These are phyloP conservation scores for Periphyllus acericola DNA, from an alignment of 2,888 invertebrate species.

Conservation along the genomic window DNA sequence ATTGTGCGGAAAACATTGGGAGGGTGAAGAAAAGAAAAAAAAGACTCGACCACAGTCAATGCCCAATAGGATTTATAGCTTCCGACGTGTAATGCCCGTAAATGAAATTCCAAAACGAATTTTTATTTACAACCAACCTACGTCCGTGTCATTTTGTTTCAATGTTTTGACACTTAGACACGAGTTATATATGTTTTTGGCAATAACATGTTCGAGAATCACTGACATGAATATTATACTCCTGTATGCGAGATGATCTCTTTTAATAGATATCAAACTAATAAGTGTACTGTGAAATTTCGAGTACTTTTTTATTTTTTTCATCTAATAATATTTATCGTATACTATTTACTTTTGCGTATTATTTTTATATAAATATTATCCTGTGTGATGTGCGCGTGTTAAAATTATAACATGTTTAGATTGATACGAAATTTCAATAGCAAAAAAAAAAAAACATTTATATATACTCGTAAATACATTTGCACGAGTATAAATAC, in stretches of 20 bases:
- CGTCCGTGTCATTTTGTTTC: not conserved
- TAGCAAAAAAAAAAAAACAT: too few species aligned
- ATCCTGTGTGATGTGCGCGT: too few species aligned
- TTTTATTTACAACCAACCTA: not conserved
- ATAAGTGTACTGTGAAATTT: not conserved
- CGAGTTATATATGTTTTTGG: not conserved
- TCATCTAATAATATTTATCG: too few species aligned
- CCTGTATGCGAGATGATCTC: not conserved
- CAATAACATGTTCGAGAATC: slow-evolving; percentile 20
- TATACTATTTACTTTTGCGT: too few species aligned
- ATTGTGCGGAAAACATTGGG: not conserved
- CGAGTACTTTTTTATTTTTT: not conserved
- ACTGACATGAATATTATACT: not conserved
- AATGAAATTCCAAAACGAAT: slow-evolving; percentile 24
- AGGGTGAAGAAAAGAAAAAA: not conserved
- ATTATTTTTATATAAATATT: too few species aligned
- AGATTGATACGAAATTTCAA: too few species aligned
- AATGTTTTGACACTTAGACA: not conserved
- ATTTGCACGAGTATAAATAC: not conserved
- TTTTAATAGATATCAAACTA: not conserved
- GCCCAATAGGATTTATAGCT: not conserved
- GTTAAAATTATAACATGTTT: too few species aligned
- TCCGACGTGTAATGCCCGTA: not conserved
- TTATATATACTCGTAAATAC: too few species aligned
- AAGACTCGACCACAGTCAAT: slow-evolving; percentile 2